These are phyloP conservation scores for Gallinago paraguaiae DNA, from an alignment of 2,113 vertebrate species.

Conservation along the genomic window DNA sequence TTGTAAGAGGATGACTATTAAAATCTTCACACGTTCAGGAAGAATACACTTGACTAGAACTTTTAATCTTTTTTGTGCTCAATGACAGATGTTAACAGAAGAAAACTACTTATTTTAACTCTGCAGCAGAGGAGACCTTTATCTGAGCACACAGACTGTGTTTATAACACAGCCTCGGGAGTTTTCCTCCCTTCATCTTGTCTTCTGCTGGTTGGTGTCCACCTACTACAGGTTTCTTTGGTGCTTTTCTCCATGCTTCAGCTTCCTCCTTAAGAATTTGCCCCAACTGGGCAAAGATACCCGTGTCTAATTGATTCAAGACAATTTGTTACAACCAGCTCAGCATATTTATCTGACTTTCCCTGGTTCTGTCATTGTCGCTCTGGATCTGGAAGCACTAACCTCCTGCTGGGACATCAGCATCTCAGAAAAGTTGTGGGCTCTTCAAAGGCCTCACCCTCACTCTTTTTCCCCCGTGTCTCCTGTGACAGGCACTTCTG, in stretches of 20 bases:
- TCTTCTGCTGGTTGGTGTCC: not conserved
- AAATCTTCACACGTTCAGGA: not conserved
- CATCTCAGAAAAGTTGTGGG: not conserved
- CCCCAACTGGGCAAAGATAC: not conserved
- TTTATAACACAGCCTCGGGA: not conserved
- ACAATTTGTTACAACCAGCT: not conserved
- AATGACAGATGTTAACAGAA: not conserved
- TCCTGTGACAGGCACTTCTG: not conserved
- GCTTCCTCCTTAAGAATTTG: not conserved
- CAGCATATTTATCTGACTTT: not conserved
- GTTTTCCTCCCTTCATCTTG: not conserved
- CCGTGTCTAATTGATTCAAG: rapidly evolving
- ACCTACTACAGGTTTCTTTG: not conserved
- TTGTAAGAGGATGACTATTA: not conserved
- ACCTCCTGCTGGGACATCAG: not conserved
- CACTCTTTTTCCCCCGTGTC: not conserved
- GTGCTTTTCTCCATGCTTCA: not conserved
- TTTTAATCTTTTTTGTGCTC: not conserved
- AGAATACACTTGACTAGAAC: not conserved
- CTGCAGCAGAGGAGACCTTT: not conserved
- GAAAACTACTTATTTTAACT: not conserved
- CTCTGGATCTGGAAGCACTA: not conserved
- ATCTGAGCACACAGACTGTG: not conserved
- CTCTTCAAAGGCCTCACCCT: not conserved
- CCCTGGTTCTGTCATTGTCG: not conserved